These are phyloP conservation scores for Myotis davidii DNA, from an alignment of 2,113 vertebrate genomes.

Conservation along the genomic window DNA sequence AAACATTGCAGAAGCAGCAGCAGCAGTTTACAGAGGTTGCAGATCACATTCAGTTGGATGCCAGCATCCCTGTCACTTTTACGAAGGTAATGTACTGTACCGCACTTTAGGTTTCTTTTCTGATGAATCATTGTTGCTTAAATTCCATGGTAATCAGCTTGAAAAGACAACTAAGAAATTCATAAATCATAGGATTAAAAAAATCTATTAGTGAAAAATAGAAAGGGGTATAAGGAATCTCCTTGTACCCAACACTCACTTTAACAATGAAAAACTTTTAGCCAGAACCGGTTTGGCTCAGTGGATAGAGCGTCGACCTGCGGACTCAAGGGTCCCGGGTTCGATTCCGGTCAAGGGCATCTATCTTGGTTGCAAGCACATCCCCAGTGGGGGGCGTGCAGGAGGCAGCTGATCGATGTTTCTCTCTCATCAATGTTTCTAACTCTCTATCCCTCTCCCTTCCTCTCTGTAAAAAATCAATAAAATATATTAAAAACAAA, in stretches of 20 bases:
- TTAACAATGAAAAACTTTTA: slow-evolving; percentile 7
- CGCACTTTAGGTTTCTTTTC: not conserved
- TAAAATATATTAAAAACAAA: no score
- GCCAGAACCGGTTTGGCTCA: no score
- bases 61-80: slow-evolving; percentile 98
- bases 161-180: slow-evolving; percentile 42
- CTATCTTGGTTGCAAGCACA: no score
- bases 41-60: slow-evolving; percentile 96
- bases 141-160: not conserved
- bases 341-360: no score
- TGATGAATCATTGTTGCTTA: slow-evolving; percentile 19
- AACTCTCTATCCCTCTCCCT: no score
- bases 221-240: slow-evolving; percentile 11
- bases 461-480: no score
- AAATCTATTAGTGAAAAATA: slow-evolving; percentile 38
- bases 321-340: no score
- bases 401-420: no score
- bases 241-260: not conserved
- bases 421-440: no score
- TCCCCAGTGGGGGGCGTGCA: no score
- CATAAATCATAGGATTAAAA: not conserved
- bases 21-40: slow-evolving; percentile 98
- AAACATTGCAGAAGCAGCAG: slow-evolving; percentile 97
- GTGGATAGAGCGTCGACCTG: no score
- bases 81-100: slow-evolving; percentile 90